Conservation (phyloP, 2,113 vertebrate species). For the Marmota flaviventris region DNA sequence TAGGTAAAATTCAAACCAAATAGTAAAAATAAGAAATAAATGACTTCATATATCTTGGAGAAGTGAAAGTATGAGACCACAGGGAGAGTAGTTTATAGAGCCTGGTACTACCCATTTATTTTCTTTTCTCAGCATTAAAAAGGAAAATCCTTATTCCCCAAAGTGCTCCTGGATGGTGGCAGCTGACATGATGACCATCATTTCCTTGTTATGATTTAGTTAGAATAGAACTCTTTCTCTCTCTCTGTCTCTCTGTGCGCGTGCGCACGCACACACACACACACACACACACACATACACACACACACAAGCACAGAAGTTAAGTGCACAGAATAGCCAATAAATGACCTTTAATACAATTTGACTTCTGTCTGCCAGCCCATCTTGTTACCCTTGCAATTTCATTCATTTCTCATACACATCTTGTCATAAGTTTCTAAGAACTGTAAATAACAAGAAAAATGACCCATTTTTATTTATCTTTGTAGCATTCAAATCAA, state of each 20-base stretch:
- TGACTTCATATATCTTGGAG: slow-evolving; percentile 35
- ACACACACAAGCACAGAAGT: not conserved
- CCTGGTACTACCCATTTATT: slow-evolving; percentile 25
- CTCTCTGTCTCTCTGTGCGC: no score
- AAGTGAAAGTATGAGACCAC: not conserved
- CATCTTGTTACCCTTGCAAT: not conserved
- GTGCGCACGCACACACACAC: no score
- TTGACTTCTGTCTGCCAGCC: not conserved
- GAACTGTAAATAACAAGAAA: not conserved
- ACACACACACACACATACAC: not conserved
- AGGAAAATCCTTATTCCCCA: not conserved
- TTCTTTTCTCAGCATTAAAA: slow-evolving; percentile 12
- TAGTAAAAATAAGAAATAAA: slow-evolving; percentile 45
- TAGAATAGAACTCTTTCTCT: not conserved
- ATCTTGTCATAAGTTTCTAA: not conserved
- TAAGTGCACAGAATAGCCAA: not conserved
- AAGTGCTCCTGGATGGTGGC: not conserved
- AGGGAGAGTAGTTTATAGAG: not conserved
- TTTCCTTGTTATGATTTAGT: not conserved
- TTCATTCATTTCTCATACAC: not conserved
- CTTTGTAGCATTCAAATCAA: not conserved
- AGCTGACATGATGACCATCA: not conserved
- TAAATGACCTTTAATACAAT: not conserved
- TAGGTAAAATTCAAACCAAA: slow-evolving; percentile 53
- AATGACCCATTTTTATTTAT: not conserved